Evolutionary conservation across 2,888 invertebrate species (phyloP).

Genomic region (Caenorhabditis panamensis): DNA sequence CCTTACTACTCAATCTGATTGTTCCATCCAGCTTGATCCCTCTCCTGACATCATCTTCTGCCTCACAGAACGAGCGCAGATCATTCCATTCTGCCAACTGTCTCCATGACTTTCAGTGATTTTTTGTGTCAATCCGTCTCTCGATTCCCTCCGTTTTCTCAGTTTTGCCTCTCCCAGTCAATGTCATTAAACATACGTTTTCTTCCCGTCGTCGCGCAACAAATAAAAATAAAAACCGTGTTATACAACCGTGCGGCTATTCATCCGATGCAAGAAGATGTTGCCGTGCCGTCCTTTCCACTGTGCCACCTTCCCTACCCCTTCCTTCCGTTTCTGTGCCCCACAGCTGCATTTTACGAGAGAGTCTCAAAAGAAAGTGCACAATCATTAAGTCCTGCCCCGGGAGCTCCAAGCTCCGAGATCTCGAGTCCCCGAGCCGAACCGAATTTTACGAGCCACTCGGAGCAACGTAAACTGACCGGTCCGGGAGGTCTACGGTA

Average conservation of each 20-base stretch:
- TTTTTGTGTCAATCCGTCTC: neutral
- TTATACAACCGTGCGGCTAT: slow-evolving; percentile 25
- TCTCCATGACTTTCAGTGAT: slow-evolving; percentile 4
- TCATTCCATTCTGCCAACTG: neutral
- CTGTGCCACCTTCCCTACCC: neutral
- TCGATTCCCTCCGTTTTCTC: neutral
- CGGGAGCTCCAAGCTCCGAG: neutral
- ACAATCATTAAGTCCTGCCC: slow-evolving; percentile 36
- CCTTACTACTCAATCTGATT: too few relatives aligned
- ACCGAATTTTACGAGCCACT: slow-evolving; percentile 37
- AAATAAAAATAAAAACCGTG: slow-evolving; percentile 50
- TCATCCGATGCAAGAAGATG: neutral
- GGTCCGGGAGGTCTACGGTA: slow-evolving; percentile 34
- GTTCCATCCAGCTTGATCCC: too few relatives aligned
- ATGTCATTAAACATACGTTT: slow-evolving; percentile 32
- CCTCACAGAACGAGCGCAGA: slow-evolving; percentile 20
- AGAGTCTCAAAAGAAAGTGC: slow-evolving; percentile 28
- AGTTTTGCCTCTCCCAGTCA: slow-evolving; percentile 6
- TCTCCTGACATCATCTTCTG: too few relatives aligned
- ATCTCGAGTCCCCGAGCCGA: neutral
- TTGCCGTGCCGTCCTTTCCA: neutral
- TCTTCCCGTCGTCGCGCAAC: slow-evolving; percentile 23
- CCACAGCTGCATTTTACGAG: slow-evolving; percentile 34
- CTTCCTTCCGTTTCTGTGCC: too few relatives aligned
- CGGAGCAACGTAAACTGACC: slow-evolving; percentile 51